phyloP scores from a whole-genome alignment of 2,113 vertebrate species.

The Suncus etruscus region DNA sequence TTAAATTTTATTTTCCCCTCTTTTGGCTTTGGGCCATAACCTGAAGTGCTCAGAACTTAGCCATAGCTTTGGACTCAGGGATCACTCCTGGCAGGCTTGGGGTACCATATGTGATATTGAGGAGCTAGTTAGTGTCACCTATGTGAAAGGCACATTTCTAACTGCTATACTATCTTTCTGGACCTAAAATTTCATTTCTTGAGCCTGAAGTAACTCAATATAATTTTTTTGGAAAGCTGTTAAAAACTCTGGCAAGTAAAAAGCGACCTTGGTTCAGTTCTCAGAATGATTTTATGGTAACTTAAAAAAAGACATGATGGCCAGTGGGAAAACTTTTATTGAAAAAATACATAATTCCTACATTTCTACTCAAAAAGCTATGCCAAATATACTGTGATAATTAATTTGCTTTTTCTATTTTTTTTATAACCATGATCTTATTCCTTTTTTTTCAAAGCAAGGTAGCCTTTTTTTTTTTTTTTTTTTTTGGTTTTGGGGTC shows the following conservation, averaged over 20 bases:
- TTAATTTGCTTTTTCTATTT: background rate
- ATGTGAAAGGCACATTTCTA: too few relatives aligned
- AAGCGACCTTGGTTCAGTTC: background rate
- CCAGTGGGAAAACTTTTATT: conserved; percentile 2
- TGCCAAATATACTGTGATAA: background rate
- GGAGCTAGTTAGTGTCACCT: too few relatives aligned
- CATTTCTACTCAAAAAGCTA: background rate
- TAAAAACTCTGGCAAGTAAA: conserved; percentile 9
- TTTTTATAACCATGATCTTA: background rate
- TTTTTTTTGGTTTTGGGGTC: too few relatives aligned
- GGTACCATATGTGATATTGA: too few relatives aligned
- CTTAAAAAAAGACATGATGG: background rate
- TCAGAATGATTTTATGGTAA: conserved; percentile 23
- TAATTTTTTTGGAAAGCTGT: background rate
- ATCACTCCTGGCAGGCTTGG: too few relatives aligned
- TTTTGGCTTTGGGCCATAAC: too few relatives aligned
- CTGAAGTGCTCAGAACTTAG: too few relatives aligned
- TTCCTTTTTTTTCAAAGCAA: too few relatives aligned
- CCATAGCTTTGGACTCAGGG: too few relatives aligned
- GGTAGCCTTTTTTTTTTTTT: too few relatives aligned
- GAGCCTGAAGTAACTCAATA: background rate
- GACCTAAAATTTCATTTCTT: background rate
- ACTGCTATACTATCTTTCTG: too few relatives aligned
- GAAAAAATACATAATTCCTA: background rate
- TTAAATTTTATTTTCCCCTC: background rate